A percentile compares a stretch with the other conserved stretches of the same genome.
These are phyloP conservation scores for Diadumene lineata DNA, from an alignment of 92 coral and sea anemone species.

Conservation along the genomic window DNA sequence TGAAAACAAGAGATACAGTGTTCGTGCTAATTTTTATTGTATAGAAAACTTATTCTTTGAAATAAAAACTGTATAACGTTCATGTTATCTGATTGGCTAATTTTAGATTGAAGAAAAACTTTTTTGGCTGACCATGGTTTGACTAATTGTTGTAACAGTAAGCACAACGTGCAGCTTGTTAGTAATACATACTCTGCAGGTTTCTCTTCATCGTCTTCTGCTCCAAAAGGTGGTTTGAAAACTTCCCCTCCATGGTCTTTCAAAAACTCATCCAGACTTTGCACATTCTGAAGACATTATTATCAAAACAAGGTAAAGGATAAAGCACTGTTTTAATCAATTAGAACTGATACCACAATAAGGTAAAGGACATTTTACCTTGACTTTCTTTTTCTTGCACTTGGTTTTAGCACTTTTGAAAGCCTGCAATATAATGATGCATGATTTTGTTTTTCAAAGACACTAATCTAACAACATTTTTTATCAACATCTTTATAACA, in stretches of 20 bases:
- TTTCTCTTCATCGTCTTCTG: slow-evolving; percentile 52
- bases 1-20: no score
- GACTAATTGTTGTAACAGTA: not conserved
- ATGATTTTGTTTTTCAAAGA: not conserved
- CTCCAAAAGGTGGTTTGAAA: slow-evolving; percentile 37
- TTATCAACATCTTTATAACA: no score
- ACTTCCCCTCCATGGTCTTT: slow-evolving; percentile 73
- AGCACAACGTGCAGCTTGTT: no score
- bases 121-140: no score
- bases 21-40: no score
- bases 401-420: slow-evolving; percentile 71
- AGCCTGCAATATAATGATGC: slow-evolving; percentile 16
- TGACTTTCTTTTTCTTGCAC: slow-evolving; percentile 82
- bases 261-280: slow-evolving; percentile 81
- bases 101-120: no score
- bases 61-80: no score
- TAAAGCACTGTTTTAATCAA: not conserved
- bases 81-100: no score
- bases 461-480: no score
- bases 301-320: not conserved
- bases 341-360: no score
- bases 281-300: slow-evolving; percentile 59
- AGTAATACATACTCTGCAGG: slow-evolving; percentile 8
- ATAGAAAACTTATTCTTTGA: no score
- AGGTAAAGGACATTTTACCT: no score